These are phyloP conservation scores for Colaptes auratus DNA, from an alignment of 2,113 vertebrate genomes.

Conservation along the genomic window DNA sequence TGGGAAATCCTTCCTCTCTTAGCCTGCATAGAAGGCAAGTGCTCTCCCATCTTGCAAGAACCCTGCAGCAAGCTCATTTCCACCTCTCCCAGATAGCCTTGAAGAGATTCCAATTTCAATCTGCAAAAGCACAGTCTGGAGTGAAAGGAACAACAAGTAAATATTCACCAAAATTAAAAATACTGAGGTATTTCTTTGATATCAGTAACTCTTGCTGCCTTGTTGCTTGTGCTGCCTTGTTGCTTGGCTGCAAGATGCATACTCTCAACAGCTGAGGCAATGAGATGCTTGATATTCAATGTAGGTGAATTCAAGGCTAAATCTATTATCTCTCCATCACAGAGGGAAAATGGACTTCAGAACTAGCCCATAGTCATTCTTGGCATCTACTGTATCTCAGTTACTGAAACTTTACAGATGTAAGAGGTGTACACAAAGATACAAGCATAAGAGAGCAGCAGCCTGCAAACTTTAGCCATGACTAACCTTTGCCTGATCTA, in stretches of 20 bases:
- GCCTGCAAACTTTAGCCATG: background rate
- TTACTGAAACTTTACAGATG: background rate
- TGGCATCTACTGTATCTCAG: background rate
- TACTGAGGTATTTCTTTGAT: background rate
- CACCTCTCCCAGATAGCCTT: background rate
- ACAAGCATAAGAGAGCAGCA: background rate
- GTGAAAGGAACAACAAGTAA: background rate
- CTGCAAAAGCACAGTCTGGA: background rate
- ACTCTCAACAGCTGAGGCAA: background rate
- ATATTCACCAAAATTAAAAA: background rate
- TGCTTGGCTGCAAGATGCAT: background rate
- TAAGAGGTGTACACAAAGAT: background rate
- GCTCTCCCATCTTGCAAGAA: accelerated
- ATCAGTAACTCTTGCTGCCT: background rate
- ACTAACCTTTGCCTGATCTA: background rate
- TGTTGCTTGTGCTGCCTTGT: background rate
- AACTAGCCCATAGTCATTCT: background rate
- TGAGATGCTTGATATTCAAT: background rate
- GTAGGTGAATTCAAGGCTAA: background rate
- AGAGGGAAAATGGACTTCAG: background rate
- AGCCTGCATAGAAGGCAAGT: background rate
- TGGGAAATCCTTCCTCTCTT: background rate
- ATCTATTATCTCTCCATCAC: background rate
- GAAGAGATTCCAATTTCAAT: background rate
- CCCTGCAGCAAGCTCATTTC: background rate